phyloP scores from a whole-genome alignment of 2,888 invertebrate species.

The Agriopis leucophaearia region DNA sequence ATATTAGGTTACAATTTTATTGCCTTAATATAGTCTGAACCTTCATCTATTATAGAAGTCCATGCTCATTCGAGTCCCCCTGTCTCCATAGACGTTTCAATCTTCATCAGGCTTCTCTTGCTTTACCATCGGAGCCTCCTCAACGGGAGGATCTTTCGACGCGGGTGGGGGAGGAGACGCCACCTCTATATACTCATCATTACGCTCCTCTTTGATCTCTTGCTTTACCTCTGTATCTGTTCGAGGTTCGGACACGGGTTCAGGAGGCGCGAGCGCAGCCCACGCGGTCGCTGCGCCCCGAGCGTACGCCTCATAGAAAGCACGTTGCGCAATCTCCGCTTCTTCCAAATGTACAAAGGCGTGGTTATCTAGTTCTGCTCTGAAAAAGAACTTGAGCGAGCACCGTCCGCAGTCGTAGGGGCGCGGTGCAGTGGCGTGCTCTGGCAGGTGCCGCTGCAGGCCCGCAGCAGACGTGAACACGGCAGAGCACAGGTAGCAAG shows the following conservation, averaged over 20 bases:
- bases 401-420: constrained; percentile 96
- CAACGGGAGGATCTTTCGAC: constrained; percentile 54
- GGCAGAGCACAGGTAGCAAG: constrained; percentile 95
- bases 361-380: constrained; percentile 96
- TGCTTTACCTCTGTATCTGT: constrained; percentile 65
- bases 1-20: not conserved
- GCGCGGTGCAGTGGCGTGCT: constrained; percentile 92
- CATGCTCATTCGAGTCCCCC: not conserved
- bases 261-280: constrained; percentile 76
- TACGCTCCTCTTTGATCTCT: constrained; percentile 80
- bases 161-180: constrained; percentile 72
- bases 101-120: constrained; percentile 79
- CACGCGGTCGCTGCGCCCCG: constrained; percentile 79
- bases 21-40: not conserved
- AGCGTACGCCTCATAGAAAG: constrained; percentile 81
- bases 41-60: no score
- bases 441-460: constrained; percentile 93
- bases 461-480: constrained; percentile 94
- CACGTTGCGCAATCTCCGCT: constrained; percentile 80
- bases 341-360: constrained; percentile 87
- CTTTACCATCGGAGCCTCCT: constrained; percentile 66
- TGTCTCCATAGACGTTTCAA: constrained; percentile 48
- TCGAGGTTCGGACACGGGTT: constrained; percentile 51
- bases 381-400: constrained; percentile 95
- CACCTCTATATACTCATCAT: constrained; percentile 83